Conservation (phyloP, 2,888 invertebrate species). For the Anthophora plumipes region DNA sequence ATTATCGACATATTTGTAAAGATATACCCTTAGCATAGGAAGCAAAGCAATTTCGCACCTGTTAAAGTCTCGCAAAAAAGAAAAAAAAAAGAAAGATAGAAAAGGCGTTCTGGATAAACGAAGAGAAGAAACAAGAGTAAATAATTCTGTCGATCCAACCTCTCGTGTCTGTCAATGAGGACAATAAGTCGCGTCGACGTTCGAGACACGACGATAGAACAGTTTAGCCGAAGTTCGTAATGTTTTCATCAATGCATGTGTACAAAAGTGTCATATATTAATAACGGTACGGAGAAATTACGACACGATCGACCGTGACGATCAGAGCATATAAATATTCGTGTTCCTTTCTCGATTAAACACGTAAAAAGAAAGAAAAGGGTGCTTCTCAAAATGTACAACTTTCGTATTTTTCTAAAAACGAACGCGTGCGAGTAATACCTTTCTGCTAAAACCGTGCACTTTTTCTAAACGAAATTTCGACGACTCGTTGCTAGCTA, state of each 20-base stretch:
- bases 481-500: constrained; percentile 11
- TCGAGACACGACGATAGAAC: constrained; percentile 13
- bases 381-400: constrained; percentile 44
- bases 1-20: constrained; percentile 24
- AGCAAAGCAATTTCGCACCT: constrained; percentile 56
- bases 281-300: neutral
- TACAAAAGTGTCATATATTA: constrained; percentile 48
- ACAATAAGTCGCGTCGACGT: constrained; percentile 55
- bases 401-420: constrained; percentile 46
- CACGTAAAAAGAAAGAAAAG: neutral
- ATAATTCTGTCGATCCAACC: constrained; percentile 19
- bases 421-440: constrained; percentile 19
- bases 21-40: constrained; percentile 37
- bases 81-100: constrained; percentile 6
- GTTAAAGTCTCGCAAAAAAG: constrained; percentile 53
- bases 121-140: neutral
- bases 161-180: constrained; percentile 52
- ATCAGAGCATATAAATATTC: neutral
- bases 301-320: constrained; percentile 6
- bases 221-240: constrained; percentile 33
- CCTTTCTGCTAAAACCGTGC: constrained; percentile 33
- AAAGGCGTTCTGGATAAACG: constrained; percentile 19
- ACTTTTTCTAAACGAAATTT: constrained; percentile 40
- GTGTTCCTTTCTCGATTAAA: constrained; percentile 43
- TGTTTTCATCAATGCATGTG: constrained; percentile 39